phyloP scores from a whole-genome alignment of 2,888 invertebrate species.

The Ormyrus nitidulus region DNA sequence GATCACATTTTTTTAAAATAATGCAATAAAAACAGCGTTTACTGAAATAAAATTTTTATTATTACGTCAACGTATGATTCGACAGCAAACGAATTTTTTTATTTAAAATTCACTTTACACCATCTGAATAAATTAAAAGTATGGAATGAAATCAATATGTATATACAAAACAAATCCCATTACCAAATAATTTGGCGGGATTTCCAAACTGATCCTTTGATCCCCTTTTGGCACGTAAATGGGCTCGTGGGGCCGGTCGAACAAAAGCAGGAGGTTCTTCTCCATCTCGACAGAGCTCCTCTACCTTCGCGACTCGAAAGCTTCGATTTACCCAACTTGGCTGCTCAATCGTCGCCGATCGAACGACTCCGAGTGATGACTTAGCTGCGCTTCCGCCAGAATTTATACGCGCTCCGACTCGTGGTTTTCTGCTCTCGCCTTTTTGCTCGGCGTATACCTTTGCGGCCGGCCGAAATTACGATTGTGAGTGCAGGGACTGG shows the following conservation, averaged over 20 bases:
- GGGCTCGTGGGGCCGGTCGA: conserved; percentile 87
- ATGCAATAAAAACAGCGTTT: too few species aligned
- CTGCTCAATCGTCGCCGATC: background rate
- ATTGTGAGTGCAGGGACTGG: conserved; percentile 5
- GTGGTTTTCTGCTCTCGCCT: conserved; percentile 15
- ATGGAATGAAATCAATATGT: background rate
- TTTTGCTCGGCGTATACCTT: background rate
- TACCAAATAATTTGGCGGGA: conserved; percentile 82
- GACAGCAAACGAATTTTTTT: too few species aligned
- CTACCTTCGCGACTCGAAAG: background rate
- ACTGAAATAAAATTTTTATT: too few species aligned
- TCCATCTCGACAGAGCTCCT: conserved; percentile 38
- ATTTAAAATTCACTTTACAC: background rate
- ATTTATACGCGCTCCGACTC: conserved; percentile 27
- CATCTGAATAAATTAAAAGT: background rate
- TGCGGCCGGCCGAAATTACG: background rate
- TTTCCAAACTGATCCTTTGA: conserved; percentile 79
- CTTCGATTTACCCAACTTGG: conserved; percentile 1
- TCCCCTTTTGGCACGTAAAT: conserved; percentile 86
- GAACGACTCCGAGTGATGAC: conserved; percentile 31
- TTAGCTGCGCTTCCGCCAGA: background rate
- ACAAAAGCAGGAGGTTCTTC: conserved; percentile 76
- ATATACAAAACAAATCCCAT: conserved; percentile 58
- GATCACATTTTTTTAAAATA: too few species aligned
- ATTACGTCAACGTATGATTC: too few species aligned